A percentile compares a stretch with the other conserved stretches of the same genome.
Conservation (phyloP, 2,888 invertebrate genomes). For the Gandaritis pyraliata region DNA sequence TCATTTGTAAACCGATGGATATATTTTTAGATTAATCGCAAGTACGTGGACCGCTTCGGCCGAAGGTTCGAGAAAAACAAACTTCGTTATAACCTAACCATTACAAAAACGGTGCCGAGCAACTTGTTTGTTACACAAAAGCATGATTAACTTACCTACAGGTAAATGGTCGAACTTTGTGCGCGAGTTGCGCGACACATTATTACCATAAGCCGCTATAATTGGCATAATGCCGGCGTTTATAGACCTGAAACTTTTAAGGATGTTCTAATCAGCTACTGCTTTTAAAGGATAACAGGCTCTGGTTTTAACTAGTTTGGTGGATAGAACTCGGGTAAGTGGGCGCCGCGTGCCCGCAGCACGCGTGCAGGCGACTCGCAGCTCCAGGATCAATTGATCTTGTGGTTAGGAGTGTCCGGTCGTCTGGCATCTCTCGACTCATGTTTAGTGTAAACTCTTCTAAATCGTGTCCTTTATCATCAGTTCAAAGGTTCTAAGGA, state of each 20-base stretch:
- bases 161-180: not conserved
- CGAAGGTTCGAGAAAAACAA: no score
- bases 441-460: no score
- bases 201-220: not conserved
- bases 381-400: not conserved
- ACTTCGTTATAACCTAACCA: no score
- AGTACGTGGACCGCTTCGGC: no score
- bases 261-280: constrained; percentile 3
- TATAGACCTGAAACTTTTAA: not conserved
- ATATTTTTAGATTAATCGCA: no score
- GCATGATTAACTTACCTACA: no score
- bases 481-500: no score
- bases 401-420: not conserved
- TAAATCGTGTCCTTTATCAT: no score
- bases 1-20: no score
- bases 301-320: not conserved
- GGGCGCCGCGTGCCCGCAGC: not conserved
- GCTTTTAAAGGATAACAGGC: not conserved
- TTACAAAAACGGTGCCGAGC: no score
- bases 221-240: not conserved
- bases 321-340: constrained; percentile 3
- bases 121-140: no score
- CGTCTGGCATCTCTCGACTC: no score
- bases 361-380: not conserved
- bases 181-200: not conserved